Evolutionary conservation across 2,797 vertebrate species (phyloP), one percentile per base, ranked within the genome.

Genomic region (Natrix natrix): DNA sequence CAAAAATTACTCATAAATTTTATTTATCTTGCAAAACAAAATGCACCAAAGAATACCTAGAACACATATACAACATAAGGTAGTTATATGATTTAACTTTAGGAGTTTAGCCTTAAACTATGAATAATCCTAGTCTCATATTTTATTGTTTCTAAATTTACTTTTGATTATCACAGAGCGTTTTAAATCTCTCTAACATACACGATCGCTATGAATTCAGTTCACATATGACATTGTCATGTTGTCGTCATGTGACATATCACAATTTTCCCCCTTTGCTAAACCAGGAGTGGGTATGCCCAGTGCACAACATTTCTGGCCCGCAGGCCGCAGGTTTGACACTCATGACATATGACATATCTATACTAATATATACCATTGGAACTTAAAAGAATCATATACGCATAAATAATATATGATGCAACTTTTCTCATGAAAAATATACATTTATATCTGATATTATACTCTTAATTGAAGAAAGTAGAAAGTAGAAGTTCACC

Each of bases 31-130:
- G 10, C 16, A 92, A 95, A 93, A 91, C 13, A 78, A 92, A 94
- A 91, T 86, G n/a, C 90, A 16, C 5, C 54, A 54, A 20, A 92
- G 6, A 61, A 93, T 66, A 78, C 3, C 12, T 88, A 93, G 11
- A 17, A 8, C 1, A 56, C 92, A 17, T 74, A 24, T 90, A 83
- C 4, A 10, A 91, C 43, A 91, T 11, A 69, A 63, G 92, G 86
- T 90, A 10, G 90, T 93, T 78, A 2, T 91, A 55, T 32, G 1
- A 61, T 28, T 93, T 92, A 93, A 60, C 91, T 87, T 94, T 32
- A 83, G 69, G 20, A 78, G 16, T 78, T 78, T 78, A 78, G 13
- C 57, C 1, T 8, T 22, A 60, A n/a, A 0, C 66, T 48, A 61
- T 55, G 0, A 87, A 86, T 8, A 55, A 63, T 1, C 86, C 57